These are phyloP conservation scores for Anarhynchus alexandrinus DNA, from an alignment of 2,113 vertebrate species.

Conservation along the genomic window DNA sequence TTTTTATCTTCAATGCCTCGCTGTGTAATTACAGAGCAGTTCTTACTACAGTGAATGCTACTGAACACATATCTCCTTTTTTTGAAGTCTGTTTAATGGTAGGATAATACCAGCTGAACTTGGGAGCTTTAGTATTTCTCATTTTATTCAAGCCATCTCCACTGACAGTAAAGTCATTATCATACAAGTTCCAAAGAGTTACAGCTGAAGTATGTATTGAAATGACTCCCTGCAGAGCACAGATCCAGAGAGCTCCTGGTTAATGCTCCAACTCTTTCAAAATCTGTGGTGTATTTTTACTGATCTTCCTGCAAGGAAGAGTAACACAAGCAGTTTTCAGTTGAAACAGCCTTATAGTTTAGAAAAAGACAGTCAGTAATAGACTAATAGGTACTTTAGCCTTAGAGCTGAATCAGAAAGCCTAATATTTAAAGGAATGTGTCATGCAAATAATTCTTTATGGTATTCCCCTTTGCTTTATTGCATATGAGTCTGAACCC, in stretches of 20 bases:
- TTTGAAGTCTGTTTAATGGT: constrained; percentile 13
- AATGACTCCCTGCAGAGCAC: constrained; percentile 44
- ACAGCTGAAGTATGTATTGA: constrained; percentile 37
- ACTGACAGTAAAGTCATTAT: constrained; percentile 45
- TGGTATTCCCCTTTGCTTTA: neutral
- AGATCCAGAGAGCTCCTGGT: constrained; percentile 4
- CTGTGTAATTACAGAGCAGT: constrained; percentile 13
- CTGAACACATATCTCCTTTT: neutral
- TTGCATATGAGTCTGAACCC: neutral
- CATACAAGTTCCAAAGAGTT: constrained; percentile 24
- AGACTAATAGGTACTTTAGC: neutral
- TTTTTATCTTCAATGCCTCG: neutral
- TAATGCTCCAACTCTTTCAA: constrained; percentile 5
- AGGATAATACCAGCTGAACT: constrained; percentile 23
- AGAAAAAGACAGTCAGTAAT: neutral
- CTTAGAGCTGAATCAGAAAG: neutral
- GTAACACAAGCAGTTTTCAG: constrained; percentile 14
- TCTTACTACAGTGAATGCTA: neutral
- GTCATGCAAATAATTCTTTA: neutral
- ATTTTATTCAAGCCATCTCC: constrained; percentile 10
- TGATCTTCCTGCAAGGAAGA: neutral
- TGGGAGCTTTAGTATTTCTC: constrained; percentile 20
- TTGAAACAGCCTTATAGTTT: constrained; percentile 9
- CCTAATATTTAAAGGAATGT: neutral
- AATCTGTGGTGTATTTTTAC: neutral